These are phyloP conservation scores for Heteronetta atricapilla DNA, from an alignment of 2,113 vertebrate species.

Conservation along the genomic window DNA sequence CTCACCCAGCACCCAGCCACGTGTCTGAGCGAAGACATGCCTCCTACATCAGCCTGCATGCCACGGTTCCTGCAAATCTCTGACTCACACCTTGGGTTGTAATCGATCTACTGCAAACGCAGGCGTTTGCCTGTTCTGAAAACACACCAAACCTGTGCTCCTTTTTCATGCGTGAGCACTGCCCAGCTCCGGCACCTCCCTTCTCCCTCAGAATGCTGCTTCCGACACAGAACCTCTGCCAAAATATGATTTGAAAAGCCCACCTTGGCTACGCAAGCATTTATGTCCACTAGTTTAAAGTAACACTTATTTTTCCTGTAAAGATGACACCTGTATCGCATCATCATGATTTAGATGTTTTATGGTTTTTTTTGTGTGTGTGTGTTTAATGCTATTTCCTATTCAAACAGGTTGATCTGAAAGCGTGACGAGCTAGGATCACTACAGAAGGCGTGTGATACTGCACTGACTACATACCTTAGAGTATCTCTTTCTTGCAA, in stretches of 20 bases:
- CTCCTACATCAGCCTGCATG: neutral
- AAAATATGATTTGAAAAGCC: neutral
- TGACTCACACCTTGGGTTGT: neutral
- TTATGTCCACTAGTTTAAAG: neutral
- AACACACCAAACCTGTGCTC: neutral
- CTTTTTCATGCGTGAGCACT: neutral
- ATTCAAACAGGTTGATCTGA: no score
- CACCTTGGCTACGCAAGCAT: neutral
- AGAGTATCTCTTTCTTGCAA: no score
- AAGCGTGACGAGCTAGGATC: neutral
- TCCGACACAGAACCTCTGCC: neutral
- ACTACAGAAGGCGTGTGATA: no score
- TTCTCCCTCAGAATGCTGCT: neutral
- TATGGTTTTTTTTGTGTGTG: neutral
- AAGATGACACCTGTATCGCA: no score
- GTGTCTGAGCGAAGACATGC: neutral
- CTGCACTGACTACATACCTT: neutral
- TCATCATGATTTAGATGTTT: neutral
- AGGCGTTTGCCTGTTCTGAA: neutral
- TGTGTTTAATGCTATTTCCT: neutral
- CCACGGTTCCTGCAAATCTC: neutral
- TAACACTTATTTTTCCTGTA: neutral
- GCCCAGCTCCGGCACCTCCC: neutral
- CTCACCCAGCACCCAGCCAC: no score
- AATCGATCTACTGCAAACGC: neutral